These are phyloP conservation scores for Parus major DNA, from an alignment of 2,113 vertebrate species.

Conservation along the genomic window DNA sequence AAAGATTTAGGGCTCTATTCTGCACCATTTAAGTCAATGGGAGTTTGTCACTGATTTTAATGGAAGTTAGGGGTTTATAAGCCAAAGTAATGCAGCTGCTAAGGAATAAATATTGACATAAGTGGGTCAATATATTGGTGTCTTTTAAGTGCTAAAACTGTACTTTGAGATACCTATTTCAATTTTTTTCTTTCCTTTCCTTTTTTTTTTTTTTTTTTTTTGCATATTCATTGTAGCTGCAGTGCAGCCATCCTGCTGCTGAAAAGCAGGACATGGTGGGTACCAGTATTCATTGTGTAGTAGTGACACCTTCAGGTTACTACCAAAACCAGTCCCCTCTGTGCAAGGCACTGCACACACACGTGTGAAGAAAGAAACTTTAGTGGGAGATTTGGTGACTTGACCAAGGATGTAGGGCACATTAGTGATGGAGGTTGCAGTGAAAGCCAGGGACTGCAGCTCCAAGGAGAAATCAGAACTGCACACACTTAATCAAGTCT, in stretches of 20 bases:
- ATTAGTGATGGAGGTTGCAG: background rate
- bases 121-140: slow-evolving; percentile 49
- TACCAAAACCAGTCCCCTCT: background rate
- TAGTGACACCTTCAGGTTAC: slow-evolving; percentile 54
- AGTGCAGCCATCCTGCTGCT: background rate
- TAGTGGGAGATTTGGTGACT: background rate
- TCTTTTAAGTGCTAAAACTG: slow-evolving; percentile 40
- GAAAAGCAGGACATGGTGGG: background rate
- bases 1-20: slow-evolving; percentile 37
- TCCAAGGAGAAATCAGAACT: background rate
- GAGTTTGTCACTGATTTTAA: slow-evolving; percentile 47
- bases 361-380: background rate
- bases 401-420: background rate
- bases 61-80: background rate
- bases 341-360: background rate
- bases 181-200: background rate
- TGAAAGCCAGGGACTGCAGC: background rate
- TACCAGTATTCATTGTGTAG: slow-evolving; percentile 37
- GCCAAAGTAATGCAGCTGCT: background rate
- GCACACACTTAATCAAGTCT: background rate
- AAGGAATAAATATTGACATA: slow-evolving; percentile 41
- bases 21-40: slow-evolving; percentile 6
- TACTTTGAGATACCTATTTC: background rate
- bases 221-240: slow-evolving; percentile 6
- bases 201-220: background rate